Percentiles rank a stretch among this genome's conserved stretches.
Conservation (phyloP, 1,140 invertebrate genomes). For the Leguminivora glycinivorella region DNA sequence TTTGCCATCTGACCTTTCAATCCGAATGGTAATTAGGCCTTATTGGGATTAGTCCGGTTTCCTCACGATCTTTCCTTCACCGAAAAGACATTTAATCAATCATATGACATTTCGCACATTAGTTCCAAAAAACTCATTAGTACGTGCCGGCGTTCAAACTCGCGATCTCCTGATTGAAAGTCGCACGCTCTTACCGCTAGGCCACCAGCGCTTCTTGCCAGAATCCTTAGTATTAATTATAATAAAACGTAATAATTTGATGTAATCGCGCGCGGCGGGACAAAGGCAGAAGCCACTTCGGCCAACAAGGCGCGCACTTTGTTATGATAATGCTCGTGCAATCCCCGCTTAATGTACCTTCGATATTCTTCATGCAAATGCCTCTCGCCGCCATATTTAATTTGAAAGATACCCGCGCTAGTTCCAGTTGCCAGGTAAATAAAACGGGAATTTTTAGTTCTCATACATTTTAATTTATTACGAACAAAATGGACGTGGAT, state of each 20-base stretch:
- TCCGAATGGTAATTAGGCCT: too few species aligned
- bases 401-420: conserved; percentile 29
- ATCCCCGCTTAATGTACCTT: conserved; percentile 29
- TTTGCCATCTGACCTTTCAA: too few species aligned
- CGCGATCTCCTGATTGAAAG: too few species aligned
- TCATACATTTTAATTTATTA: conserved; percentile 22
- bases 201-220: too few species aligned
- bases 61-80: too few species aligned
- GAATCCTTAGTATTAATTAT: conserved; percentile 33
- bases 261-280: conserved; percentile 30
- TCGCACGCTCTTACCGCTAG: too few species aligned
- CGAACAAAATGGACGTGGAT: conserved; percentile 3
- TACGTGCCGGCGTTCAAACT: too few species aligned
- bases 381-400: conserved; percentile 32
- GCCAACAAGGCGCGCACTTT: conserved; percentile 30
- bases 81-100: too few species aligned
- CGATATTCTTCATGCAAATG: conserved; percentile 34
- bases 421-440: conserved; percentile 28
- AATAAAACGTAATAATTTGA: conserved; percentile 35
- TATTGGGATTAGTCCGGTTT: too few species aligned
- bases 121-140: too few species aligned
- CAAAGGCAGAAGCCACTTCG: conserved; percentile 30
- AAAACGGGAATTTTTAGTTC: conserved; percentile 24
- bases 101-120: too few species aligned
- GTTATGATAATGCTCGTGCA: conserved; percentile 31